Evolutionary conservation across 2,797 vertebrate species (phyloP), one percentile per base, ranked within the genome.

Genomic region (Macropodus opercularis): DNA sequence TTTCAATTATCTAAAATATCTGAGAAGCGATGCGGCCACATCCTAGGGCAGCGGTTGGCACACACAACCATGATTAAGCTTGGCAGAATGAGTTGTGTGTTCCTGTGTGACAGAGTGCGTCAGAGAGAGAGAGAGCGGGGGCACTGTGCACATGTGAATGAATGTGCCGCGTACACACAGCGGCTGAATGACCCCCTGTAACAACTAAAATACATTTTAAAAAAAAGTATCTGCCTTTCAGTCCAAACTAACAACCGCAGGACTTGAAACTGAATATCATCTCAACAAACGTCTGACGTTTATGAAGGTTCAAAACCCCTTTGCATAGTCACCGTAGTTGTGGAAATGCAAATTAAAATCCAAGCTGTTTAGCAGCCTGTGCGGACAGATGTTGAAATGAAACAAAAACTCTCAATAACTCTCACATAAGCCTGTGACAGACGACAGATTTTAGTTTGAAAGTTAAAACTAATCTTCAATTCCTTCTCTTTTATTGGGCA

Each of bases 1-100:
- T 83, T 87, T 87, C 76, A 91, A 90, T 91, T 90, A 89, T 84
- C 86, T 77, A 71, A 85, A 89, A 83, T 77, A 88, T 89, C 79
- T 89, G 80, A 86, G 69, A 50, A 87, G 72, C 51, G 70, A 65
- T 76, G 77, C 52, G 61, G 74, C 50, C 54, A 17, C 83, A 58
- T 79, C 86, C 88, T 58, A 12, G 52, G 81, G 89, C 87, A 52
- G 50, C 41, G 50, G 76, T 71, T 74, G 67, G 63, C 64, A 62
- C 58, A 64, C 43, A 62, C 27, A 64, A 65, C 34, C 13, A 3
- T 83, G 80, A 88, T 87, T 78, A 69, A 70, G 55, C 71, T 63
- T 80, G 85, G 76, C 82, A 77, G 54, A 41, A 42, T 31, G 43
- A 40, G 51, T 39, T 24, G 59, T 49, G 67, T 59, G 27, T 17